Conservation (phyloP, 35 echinoderm and acorn worm genomes). For the Eucidaris tribuloides region DNA sequence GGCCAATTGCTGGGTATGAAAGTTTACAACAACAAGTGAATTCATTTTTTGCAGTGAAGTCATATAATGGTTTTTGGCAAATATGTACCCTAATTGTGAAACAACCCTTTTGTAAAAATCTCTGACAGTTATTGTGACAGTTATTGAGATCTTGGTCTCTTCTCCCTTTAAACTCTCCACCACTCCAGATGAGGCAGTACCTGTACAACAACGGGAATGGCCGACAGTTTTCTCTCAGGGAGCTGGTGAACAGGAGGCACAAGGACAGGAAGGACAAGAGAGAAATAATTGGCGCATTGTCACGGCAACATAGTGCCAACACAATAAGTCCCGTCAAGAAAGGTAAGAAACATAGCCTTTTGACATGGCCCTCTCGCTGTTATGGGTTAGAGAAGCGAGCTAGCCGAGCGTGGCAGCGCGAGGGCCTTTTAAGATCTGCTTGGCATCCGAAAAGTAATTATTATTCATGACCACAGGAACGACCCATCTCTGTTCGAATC, state of each 20-base stretch:
- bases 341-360: background rate
- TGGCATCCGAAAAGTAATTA: background rate
- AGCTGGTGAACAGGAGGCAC: slow-evolving; percentile 64
- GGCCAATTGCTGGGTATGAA: no score
- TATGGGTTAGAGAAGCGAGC: background rate
- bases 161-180: no score
- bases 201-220: slow-evolving; percentile 69
- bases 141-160: no score
- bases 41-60: no score
- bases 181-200: slow-evolving; percentile 42
- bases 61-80: no score
- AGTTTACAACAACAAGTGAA: no score
- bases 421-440: background rate
- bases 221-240: slow-evolving; percentile 33
- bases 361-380: background rate
- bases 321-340: background rate
- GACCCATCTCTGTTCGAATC: no score
- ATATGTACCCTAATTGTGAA: no score
- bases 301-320: slow-evolving; percentile 22
- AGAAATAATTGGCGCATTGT: slow-evolving; percentile 6
- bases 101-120: no score
- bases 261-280: slow-evolving; percentile 14
- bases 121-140: no score
- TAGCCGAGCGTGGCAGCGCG: background rate
- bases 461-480: background rate